Base-by-base conservation (phyloP, 2,797 vertebrate genomes). In the Pachyuromys duprasi region DNA sequence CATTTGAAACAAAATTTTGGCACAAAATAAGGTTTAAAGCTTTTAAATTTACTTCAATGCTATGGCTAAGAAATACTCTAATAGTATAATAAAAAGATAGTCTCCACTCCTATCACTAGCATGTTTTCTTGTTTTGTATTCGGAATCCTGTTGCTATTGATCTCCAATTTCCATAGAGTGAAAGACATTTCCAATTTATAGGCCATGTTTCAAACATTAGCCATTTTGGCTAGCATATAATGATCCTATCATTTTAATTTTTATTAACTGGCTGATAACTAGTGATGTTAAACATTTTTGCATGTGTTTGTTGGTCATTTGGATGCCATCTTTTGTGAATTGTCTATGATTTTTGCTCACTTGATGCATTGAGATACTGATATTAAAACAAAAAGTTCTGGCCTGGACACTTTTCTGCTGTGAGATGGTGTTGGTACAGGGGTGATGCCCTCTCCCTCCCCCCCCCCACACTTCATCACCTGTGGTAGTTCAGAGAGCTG, bases 1-100 rank as follows among this genome's bases (percentile, higher is more conserved):
- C 79, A 18, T 78, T 79, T 79, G 53, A 80, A 88, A 83, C 67
- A 9, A 78, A 83, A 75, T 62, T 86, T 95, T 74, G 69, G 49
- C 14, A 63, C 7, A 91, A 87, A 84, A 90, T 89, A 84, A 12
- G 12, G 15, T 75, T 90, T 65, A 86, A 86, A 74, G 0, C n/a
- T 79, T 33, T 84, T n/a, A 94, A 67, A 14, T 15, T 78, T 90
- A 62, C 24, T 62, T 90, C 31, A 72, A 2, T 67, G 55, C 11
- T 72, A 49, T 20, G 5, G 2, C n/a, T 60, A 57, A 45, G 13
- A 78, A 93, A 24, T 79, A 69, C 8, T 78, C 28, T 75, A 14
- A 74, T 28, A 39, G 22, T 65, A 17, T 76, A 39, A 31, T 55
- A 60, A 90, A 31, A 62, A 36, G 36, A 92, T 72, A 67, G 45